Conservation (phyloP, 2,113 vertebrate species). For the Lycaon pictus region DNA sequence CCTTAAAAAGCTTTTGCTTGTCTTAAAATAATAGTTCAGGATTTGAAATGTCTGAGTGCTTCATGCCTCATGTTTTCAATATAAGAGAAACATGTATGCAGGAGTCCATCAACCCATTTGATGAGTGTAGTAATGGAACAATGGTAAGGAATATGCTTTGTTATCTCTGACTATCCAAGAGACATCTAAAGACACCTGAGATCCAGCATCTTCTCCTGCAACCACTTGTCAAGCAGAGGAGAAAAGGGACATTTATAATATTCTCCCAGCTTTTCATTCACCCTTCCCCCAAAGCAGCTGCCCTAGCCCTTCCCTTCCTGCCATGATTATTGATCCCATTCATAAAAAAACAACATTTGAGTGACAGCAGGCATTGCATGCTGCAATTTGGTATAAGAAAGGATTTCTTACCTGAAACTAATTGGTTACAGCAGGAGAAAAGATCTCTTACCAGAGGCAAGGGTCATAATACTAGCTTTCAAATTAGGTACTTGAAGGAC, state of each 20-base stretch:
- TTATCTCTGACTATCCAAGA: neutral
- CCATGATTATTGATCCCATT: neutral
- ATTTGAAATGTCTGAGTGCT: neutral
- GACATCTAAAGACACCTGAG: neutral
- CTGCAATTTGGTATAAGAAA: neutral
- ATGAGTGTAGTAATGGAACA: neutral
- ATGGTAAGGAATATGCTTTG: neutral
- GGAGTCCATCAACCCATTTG: neutral
- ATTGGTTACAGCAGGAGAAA: neutral
- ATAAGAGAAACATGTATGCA: neutral
- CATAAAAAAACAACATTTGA: slow-evolving; percentile 24
- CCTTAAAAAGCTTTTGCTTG: neutral
- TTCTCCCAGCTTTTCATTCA: neutral
- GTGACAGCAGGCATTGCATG: neutral
- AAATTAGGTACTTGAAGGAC: neutral
- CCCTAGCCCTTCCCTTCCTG: neutral
- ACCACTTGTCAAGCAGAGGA: neutral
- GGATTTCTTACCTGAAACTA: slow-evolving; percentile 15
- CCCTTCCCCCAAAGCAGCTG: accelerated
- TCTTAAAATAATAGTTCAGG: neutral
- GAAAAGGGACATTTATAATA: neutral
- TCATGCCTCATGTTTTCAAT: neutral
- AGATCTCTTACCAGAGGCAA: neutral
- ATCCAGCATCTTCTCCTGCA: neutral
- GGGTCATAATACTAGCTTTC: neutral